A percentile compares a stretch with the other conserved stretches of the same genome.
Conservation (phyloP, 2,797 vertebrate genomes). For the Melanitta fusca region DNA sequence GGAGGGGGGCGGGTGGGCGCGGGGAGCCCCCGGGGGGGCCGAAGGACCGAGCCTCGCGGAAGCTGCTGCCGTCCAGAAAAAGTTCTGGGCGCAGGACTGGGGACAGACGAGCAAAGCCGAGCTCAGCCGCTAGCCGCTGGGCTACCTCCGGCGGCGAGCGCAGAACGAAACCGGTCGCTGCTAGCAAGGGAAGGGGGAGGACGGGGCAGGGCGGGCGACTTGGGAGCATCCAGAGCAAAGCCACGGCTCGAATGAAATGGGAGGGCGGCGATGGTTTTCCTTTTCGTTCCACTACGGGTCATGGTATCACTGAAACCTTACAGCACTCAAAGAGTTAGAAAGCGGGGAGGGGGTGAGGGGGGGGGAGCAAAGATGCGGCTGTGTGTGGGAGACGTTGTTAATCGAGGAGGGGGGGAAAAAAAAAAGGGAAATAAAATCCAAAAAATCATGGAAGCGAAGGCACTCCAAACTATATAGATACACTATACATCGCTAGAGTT, state of each 20-base stretch:
- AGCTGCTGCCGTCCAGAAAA: constrained; percentile 34
- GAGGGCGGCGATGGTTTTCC: constrained; percentile 30
- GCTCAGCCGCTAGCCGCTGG: not conserved
- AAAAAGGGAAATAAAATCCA: constrained; percentile 78
- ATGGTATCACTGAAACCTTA: constrained; percentile 76
- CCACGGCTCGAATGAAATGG: constrained; percentile 25
- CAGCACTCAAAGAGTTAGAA: constrained; percentile 82
- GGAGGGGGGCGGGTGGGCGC: not conserved
- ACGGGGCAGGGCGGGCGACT: not conserved
- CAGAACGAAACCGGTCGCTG: constrained; percentile 24
- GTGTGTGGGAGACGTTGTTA: constrained; percentile 46
- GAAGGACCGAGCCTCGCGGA: not conserved
- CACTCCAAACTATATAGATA: constrained; percentile 99
- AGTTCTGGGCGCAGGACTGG: not conserved
- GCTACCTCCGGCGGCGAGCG: not conserved
- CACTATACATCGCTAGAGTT: constrained; percentile 99
- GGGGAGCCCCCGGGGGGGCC: too few relatives aligned
- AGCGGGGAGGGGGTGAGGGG: not conserved
- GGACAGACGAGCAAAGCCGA: constrained; percentile 54
- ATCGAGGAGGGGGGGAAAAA: constrained; percentile 28
- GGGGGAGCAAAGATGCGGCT: constrained; percentile 50
- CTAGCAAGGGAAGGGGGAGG: not conserved
- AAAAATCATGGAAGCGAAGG: constrained; percentile 97
- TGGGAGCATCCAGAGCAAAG: constrained; percentile 64
- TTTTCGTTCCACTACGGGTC: constrained; percentile 61